A percentile compares a stretch with the other conserved stretches of the same genome.
Conservation (phyloP, 2,888 invertebrate species). For the Geophilus truncorum region DNA sequence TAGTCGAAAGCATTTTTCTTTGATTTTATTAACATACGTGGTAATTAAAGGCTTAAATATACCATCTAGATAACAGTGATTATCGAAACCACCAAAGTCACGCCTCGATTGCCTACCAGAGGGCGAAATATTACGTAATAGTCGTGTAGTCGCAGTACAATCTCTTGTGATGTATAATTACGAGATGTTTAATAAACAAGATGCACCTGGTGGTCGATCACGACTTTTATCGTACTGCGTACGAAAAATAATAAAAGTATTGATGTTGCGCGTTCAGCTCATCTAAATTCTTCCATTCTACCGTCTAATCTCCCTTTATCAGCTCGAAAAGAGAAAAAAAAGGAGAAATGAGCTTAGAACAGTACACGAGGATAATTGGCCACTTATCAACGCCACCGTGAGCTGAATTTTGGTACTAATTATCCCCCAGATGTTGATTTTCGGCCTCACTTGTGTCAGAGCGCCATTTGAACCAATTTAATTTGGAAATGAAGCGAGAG, state of each 20-base stretch:
- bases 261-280: neutral
- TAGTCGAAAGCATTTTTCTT: conserved; percentile 2
- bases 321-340: neutral
- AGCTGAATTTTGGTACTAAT: conserved; percentile 24
- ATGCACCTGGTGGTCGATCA: neutral
- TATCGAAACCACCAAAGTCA: neutral
- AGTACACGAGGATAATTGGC: neutral
- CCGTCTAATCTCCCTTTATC: neutral
- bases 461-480: conserved; percentile 24
- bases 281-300: neutral
- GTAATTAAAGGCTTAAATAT: conserved; percentile 10
- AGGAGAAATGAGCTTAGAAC: conserved; percentile 1
- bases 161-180: neutral
- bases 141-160: neutral
- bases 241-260: neutral
- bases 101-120: conserved; percentile 20
- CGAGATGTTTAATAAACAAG: neutral
- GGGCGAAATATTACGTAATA: conserved; percentile 2
- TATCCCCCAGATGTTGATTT: conserved; percentile 27
- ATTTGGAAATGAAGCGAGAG: conserved; percentile 24
- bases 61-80: conserved; percentile 5
- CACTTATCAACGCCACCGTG: conserved; percentile 24
- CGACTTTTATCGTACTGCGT: neutral
- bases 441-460: conserved; percentile 27
- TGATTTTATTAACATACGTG: neutral